Conservation (phyloP, 2,888 invertebrate species). For the Arge pagana region DNA sequence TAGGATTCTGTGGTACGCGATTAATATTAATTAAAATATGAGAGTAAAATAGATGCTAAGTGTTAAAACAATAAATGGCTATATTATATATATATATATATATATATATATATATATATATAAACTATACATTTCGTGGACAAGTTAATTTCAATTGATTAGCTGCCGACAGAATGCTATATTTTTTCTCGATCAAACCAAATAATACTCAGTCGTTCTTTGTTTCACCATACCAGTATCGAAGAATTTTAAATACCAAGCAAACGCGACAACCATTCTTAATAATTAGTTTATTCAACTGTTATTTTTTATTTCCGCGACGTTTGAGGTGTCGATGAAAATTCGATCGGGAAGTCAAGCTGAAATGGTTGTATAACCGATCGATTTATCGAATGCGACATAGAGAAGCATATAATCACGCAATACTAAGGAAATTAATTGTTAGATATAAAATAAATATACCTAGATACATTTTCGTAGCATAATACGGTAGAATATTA, state of each 20-base stretch:
- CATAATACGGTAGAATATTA: too few relatives aligned
- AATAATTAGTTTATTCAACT: too few relatives aligned
- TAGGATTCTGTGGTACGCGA: conserved; percentile 18
- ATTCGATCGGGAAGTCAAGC: too few relatives aligned
- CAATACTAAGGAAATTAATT: neutral
- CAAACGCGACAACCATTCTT: conserved; percentile 18
- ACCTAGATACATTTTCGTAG: conserved; percentile 9
- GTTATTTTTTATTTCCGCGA: too few relatives aligned
- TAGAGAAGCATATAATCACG: neutral
- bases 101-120: conserved; percentile 9
- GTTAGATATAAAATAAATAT: conserved; percentile 17
- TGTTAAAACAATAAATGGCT: conserved; percentile 45
- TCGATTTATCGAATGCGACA: too few relatives aligned
- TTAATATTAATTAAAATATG: conserved; percentile 24
- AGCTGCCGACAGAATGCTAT: conserved; percentile 43
- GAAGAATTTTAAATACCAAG: conserved; percentile 29
- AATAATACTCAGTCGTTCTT: conserved; percentile 18
- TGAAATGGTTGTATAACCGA: too few relatives aligned
- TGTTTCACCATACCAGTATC: conserved; percentile 34
- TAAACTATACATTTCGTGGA: conserved; percentile 48
- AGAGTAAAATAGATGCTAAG: conserved; percentile 43
- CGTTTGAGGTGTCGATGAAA: too few relatives aligned
- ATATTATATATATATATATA: conserved; percentile 39
- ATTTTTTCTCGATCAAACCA: conserved; percentile 3
- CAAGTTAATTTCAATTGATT: conserved; percentile 39